Percentiles rank a stretch among this genome's conserved stretches.
Evolutionary conservation across 2,888 invertebrate genomes (phyloP).

Genomic region (Drosophila koepferae): DNA sequence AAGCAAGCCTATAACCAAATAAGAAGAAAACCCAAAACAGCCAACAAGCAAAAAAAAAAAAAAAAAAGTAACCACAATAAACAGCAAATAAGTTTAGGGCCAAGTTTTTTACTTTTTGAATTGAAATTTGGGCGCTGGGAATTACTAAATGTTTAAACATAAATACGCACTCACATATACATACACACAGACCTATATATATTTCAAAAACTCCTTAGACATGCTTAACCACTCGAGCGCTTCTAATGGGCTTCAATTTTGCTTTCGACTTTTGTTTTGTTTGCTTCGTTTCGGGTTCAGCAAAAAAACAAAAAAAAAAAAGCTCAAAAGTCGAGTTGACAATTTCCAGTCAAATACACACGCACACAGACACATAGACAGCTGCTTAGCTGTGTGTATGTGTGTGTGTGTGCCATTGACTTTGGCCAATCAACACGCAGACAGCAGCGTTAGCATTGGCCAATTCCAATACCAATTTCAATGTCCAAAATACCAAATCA

Average conservation of each 20-base stretch:
- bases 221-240: slow-evolving; percentile 69
- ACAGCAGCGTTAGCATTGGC: slow-evolving; percentile 23
- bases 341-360: slow-evolving; percentile 27
- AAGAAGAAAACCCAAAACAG: slow-evolving; percentile 16
- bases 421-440: slow-evolving; percentile 66
- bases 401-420: slow-evolving; percentile 46
- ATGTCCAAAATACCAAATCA: slow-evolving; percentile 23
- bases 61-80: slow-evolving; percentile 29
- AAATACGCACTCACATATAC: neutral
- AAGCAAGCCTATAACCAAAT: slow-evolving; percentile 14
- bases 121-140: slow-evolving; percentile 47
- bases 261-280: slow-evolving; percentile 44
- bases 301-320: slow-evolving; percentile 13
- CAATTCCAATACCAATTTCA: slow-evolving; percentile 36
- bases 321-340: slow-evolving; percentile 52
- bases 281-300: slow-evolving; percentile 17
- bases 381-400: slow-evolving; percentile 7
- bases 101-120: slow-evolving; percentile 44
- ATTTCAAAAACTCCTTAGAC: slow-evolving; percentile 28
- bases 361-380: neutral
- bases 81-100: slow-evolving; percentile 52
- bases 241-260: slow-evolving; percentile 65
- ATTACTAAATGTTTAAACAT: slow-evolving; percentile 46
- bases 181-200: neutral
- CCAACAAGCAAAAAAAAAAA: slow-evolving; percentile 5